Evolutionary conservation across 2,113 vertebrate species (phyloP), one percentile per base, ranked within the genome.

Genomic region (Lynx canadensis): DNA sequence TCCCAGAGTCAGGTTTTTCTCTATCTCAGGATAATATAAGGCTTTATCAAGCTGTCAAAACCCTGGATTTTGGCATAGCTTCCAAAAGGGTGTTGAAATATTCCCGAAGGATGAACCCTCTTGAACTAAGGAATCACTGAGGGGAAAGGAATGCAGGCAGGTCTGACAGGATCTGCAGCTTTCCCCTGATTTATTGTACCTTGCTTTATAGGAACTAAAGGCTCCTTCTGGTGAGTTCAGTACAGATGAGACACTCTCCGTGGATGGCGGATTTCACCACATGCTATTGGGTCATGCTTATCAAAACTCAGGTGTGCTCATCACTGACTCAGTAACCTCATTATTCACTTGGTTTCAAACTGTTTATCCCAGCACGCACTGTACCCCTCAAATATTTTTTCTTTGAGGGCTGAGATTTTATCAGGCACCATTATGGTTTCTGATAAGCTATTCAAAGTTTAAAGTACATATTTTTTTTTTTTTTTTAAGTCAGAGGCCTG

Each of bases 1-100:
- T 71, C 50, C 79, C 84, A 48, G 55, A 79, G 57, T 52, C 71
- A 92, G 41, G 31, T n/a, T 92, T 96, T 82, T 90, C 57, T 91
- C 71, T 78, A 45, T 78, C 21, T 97, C 92, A 50, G 74, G 38
- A 90, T 92, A 80, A 95, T 95, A 88, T 71, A 69, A 97, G 93
- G 86, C 84, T 97, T 93, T 94, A 95, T 73, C 82, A 74, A 76
- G 78, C 41, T 55, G 80, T 93, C 89, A 89, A 80, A 97, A 83
- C 41, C 84, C 27, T 73, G n/a, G 60, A 36, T 82, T 97, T 97
- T 89, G 95, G 95, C 84, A 80, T 66, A 45, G 31, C 90, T 95
- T 96, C 89, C 84, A 78, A 91, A 88, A 94, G 85, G 79, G 86
- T 92, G 94, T 96, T 94, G 95, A 89, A 96, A 86, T 38, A 74